A percentile compares a stretch with the other conserved stretches of the same genome.
phyloP scores from a whole-genome alignment of 2,888 invertebrate genomes.

The Tanypteryx hageni region DNA sequence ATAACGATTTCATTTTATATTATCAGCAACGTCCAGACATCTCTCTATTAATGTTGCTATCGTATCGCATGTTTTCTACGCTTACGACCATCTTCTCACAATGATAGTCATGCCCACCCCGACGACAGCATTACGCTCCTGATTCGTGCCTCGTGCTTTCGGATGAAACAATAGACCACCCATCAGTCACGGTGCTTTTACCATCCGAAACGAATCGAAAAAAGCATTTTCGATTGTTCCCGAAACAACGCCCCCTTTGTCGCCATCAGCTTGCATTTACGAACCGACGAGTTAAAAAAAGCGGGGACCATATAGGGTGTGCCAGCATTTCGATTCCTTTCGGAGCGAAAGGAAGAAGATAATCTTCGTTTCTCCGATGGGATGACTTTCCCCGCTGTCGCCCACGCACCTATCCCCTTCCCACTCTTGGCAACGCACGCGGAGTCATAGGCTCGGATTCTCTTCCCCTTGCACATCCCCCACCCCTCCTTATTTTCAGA shows the following conservation, averaged over 20 bases:
- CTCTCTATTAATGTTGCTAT: neutral
- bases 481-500: neutral
- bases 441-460: neutral
- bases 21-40: too few relatives aligned
- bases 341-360: conserved; percentile 8
- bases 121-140: conserved; percentile 1
- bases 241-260: neutral
- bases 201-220: conserved; percentile 30
- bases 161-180: conserved; percentile 40
- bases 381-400: neutral
- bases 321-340: conserved; percentile 14
- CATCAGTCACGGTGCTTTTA: conserved; percentile 48
- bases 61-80: neutral
- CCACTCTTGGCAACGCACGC: neutral
- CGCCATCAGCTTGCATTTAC: conserved; percentile 56
- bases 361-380: neutral
- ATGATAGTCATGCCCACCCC: too few relatives aligned
- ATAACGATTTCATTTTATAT: too few relatives aligned
- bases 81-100: neutral
- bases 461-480: neutral
- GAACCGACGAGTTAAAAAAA: neutral
- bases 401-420: neutral
- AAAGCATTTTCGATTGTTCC: conserved; percentile 29
- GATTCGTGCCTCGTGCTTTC: neutral
- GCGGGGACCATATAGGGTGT: conserved; percentile 36